These are phyloP conservation scores for Lacanobia wlatinum DNA, from an alignment of 2,888 invertebrate species.

Conservation along the genomic window DNA sequence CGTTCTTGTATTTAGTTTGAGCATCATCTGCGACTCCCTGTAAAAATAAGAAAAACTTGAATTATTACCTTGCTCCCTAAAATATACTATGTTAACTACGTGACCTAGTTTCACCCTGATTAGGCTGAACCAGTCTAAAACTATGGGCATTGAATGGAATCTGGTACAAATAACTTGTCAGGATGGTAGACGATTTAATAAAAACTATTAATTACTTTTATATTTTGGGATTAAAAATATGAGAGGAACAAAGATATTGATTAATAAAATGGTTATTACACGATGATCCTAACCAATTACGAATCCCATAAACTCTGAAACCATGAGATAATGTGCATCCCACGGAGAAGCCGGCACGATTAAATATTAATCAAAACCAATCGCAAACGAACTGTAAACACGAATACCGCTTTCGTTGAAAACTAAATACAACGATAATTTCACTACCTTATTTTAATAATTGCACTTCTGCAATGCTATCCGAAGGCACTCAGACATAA, in stretches of 20 bases:
- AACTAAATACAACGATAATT: slow-evolving; percentile 6
- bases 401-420: background rate
- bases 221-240: background rate
- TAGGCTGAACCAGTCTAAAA: background rate
- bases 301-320: background rate
- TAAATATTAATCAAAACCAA: background rate
- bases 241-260: background rate
- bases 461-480: background rate
- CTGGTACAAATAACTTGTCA: background rate
- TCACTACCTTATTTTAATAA: background rate
- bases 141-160: background rate
- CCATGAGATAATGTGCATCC: background rate
- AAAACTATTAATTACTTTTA: too few species aligned
- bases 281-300: background rate
- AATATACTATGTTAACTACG: slow-evolving; percentile 58
- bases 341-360: background rate
- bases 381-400: background rate
- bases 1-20: slow-evolving; percentile 85
- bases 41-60: slow-evolving; percentile 46
- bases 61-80: slow-evolving; percentile 1
- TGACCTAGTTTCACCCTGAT: slow-evolving; percentile 30
- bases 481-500: slow-evolving; percentile 5
- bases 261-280: too few species aligned
- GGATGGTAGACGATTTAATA: background rate
- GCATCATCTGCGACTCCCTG: slow-evolving; percentile 86